Evolutionary conservation across 1,140 invertebrate genomes (phyloP), one percentile per base, ranked within the genome.

Genomic region (Dinothrombium tinctorium): DNA sequence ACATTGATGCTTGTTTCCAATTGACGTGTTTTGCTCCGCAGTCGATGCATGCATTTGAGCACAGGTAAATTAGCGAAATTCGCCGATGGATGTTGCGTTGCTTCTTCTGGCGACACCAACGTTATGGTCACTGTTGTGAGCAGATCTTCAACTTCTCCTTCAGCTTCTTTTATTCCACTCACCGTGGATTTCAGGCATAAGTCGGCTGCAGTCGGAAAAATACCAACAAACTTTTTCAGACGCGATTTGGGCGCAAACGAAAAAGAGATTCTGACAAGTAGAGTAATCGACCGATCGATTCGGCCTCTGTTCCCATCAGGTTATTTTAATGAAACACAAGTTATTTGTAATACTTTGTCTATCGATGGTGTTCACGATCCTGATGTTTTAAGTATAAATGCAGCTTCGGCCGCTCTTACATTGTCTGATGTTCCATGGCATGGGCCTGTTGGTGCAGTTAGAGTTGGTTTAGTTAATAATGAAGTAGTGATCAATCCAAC

Each of bases 381-480:
- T 0, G 87, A 92, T 58, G 65, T 95, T 2, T 53, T 87, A 1
- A 71, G 79, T 15, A 87, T 99, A 21, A 99, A 98, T 69, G 86
- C 81, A 33, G 86, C 90, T 0, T 90, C 87, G 31, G 74, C 86
- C 24, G 79, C 90, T 9, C 56, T 96, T n/a, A 66, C 75, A 7
- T 43, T 95, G 12, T 95, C 89, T n/a, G 78, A 90, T 59, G 83
- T 96, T 50, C 90, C 90, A 11, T 95, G 89, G 84, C 74, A 78
- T 57, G 87, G 87, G 15, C 89, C 89, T 2, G 64, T 96, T 7
- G 92, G 78, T 14, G 87, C 92, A 41, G 86, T 94, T 0, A 62
- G 87, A 51, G 61, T 99, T 35, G 87, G 83, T 12, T 59, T 78
- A 25, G 68, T 77, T 49, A 55, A 61, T 44, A 68, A 72, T 47